phyloP scores from a whole-genome alignment of 1,140 invertebrate genomes.

The Schlechtendalia chinensis region DNA sequence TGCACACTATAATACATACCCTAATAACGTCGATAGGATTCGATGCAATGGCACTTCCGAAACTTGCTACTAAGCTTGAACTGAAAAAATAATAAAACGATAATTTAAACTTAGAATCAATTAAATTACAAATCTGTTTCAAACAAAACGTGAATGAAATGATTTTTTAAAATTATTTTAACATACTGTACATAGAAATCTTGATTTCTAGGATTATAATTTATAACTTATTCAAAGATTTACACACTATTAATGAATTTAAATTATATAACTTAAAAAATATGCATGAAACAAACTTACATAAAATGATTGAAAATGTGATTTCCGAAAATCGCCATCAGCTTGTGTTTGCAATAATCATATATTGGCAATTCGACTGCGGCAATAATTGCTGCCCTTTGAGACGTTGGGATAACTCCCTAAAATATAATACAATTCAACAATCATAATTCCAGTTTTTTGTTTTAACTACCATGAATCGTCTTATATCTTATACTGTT shows the following conservation, averaged over 20 bases:
- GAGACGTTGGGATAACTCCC: slow-evolving; percentile 87
- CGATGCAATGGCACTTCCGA: slow-evolving; percentile 88
- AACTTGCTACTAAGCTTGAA: slow-evolving; percentile 86
- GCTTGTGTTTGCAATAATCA: slow-evolving; percentile 81
- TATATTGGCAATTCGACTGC: slow-evolving; percentile 93
- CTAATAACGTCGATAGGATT: slow-evolving; percentile 90
- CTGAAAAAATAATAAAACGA: no score
- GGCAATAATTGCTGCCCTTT: slow-evolving; percentile 86
- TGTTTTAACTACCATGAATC: no score
- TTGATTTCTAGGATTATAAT: no score
- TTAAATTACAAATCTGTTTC: no score
- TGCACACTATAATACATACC: neutral
- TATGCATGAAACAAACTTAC: slow-evolving; percentile 61
- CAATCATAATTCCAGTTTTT: no score
- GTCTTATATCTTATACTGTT: no score
- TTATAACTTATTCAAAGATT: no score
- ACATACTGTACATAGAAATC: no score
- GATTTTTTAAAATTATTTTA: no score
- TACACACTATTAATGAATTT: no score
- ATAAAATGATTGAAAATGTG: slow-evolving; percentile 81
- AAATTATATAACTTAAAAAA: no score
- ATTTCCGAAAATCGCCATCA: slow-evolving; percentile 73
- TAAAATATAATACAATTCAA: slow-evolving; percentile 55
- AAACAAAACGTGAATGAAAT: no score
- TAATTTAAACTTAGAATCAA: neutral